phyloP scores from a whole-genome alignment of 2,113 vertebrate genomes.

The Strix uralensis region DNA sequence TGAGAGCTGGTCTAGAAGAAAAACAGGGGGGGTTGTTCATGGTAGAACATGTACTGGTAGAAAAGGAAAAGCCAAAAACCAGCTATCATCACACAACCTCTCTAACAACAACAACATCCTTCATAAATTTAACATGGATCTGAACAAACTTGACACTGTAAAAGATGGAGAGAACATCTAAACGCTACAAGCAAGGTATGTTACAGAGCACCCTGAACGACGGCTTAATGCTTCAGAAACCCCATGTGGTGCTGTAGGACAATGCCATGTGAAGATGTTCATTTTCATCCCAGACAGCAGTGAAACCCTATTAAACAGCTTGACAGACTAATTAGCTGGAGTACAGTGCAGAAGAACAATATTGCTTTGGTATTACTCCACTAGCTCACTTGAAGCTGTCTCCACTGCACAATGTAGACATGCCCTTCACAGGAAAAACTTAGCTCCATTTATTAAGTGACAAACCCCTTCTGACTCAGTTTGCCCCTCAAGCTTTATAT shows the following conservation, averaged over 20 bases:
- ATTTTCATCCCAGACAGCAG: neutral
- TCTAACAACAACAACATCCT: neutral
- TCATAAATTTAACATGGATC: neutral
- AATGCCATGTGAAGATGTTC: neutral
- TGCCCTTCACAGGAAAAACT: neutral
- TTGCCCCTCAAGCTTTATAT: neutral
- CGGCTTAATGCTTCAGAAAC: neutral
- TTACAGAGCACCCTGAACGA: neutral
- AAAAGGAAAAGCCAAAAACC: neutral
- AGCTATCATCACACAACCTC: neutral
- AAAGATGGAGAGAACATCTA: neutral
- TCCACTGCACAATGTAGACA: neutral
- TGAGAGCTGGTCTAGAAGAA: neutral
- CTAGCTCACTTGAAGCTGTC: neutral
- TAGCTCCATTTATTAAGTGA: neutral
- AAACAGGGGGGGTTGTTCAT: neutral
- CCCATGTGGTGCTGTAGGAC: rapidly evolving
- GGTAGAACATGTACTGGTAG: neutral
- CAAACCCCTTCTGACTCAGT: neutral
- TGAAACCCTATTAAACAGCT: neutral
- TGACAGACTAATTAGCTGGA: neutral
- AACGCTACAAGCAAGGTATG: neutral
- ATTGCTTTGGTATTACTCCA: neutral
- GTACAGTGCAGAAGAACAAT: neutral
- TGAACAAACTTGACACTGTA: neutral